phyloP scores from a whole-genome alignment of 2,888 invertebrate species.

The Agrochola litura region DNA sequence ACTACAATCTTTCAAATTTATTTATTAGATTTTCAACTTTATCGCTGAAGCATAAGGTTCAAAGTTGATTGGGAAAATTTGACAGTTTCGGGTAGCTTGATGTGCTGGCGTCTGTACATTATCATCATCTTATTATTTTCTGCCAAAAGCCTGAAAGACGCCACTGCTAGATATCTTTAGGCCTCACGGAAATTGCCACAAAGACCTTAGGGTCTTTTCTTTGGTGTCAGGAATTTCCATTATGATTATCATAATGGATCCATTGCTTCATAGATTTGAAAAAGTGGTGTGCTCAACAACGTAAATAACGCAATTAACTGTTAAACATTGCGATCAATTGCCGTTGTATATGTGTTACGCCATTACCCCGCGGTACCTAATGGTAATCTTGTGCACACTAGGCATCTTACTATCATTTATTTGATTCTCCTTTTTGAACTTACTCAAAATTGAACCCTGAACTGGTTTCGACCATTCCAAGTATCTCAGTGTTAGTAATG shows the following conservation, averaged over 20 bases:
- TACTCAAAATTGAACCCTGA: slow-evolving; percentile 10
- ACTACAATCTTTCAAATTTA: too few relatives aligned
- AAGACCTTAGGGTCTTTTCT: too few relatives aligned
- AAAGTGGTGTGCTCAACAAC: neutral
- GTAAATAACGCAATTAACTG: neutral
- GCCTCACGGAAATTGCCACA: too few relatives aligned
- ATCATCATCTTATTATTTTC: neutral
- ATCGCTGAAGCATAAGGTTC: too few relatives aligned
- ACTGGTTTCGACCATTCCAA: neutral
- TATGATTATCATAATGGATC: too few relatives aligned
- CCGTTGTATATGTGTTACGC: neutral
- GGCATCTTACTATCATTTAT: neutral
- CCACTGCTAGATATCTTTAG: too few relatives aligned
- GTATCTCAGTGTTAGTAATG: slow-evolving; percentile 25
- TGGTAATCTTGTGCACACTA: neutral
- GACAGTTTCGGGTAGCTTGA: too few relatives aligned
- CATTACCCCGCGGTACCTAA: neutral
- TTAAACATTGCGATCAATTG: neutral
- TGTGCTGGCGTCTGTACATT: too few relatives aligned
- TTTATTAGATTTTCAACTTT: too few relatives aligned
- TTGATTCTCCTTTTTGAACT: neutral
- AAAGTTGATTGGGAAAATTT: too few relatives aligned
- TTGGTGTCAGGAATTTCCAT: too few relatives aligned
- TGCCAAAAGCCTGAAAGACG: too few relatives aligned
- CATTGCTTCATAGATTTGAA: neutral